Conservation (phyloP, 2,888 invertebrate genomes). For the Eupithecia subumbrata region DNA sequence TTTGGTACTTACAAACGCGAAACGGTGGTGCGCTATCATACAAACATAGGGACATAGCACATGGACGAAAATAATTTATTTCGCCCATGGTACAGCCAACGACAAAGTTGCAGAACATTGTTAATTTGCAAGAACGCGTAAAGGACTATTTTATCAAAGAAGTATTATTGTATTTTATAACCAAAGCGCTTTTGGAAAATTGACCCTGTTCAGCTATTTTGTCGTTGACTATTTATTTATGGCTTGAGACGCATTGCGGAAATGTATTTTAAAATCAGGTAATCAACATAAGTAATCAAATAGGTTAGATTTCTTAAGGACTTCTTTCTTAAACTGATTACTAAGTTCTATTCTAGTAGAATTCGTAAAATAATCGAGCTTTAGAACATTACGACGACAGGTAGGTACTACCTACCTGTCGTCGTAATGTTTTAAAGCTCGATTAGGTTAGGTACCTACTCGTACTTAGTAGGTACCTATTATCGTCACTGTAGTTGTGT, state of each 20-base stretch:
- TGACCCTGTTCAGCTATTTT: not conserved
- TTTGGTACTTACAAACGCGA: constrained; percentile 73
- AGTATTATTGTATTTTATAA: not conserved
- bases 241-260: constrained; percentile 24
- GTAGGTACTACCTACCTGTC: no score
- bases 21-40: constrained; percentile 56
- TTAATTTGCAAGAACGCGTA: not conserved
- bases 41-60: constrained; percentile 36
- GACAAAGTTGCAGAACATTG: not conserved
- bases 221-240: constrained; percentile 37
- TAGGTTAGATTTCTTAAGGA: no score
- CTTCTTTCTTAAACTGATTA: not conserved
- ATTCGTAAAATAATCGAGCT: not conserved
- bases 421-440: no score
- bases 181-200: not conserved
- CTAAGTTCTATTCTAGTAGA: not conserved
- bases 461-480: no score
- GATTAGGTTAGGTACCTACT: no score
- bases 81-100: not conserved
- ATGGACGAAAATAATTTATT: no score
- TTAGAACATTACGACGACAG: not conserved
- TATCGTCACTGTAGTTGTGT: no score
- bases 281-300: not conserved
- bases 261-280: constrained; percentile 4
- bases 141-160: not conserved